Percentiles rank a stretch among this genome's conserved stretches.
phyloP scores from a whole-genome alignment of 2,888 invertebrate species.

The Tipula vernalis region DNA sequence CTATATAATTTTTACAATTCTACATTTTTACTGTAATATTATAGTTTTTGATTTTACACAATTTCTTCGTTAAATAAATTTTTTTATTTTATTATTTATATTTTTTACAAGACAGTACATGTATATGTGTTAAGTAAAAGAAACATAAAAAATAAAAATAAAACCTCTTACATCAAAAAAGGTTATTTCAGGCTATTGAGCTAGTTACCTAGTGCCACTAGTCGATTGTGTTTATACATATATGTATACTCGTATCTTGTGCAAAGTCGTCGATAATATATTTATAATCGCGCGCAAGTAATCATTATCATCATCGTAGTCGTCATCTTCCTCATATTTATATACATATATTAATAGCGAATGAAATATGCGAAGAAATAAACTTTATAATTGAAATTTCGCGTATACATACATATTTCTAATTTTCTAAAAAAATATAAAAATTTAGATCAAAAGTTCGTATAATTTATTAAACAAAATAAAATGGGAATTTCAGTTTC shows the following conservation, averaged over 20 bases:
- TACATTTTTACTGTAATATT: not conserved
- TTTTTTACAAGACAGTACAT: not conserved
- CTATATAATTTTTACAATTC: not conserved
- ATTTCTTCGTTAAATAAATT: not conserved
- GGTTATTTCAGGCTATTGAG: slow-evolving; percentile 32
- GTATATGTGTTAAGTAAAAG: not conserved
- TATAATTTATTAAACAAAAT: not conserved
- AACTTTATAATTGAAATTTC: not conserved
- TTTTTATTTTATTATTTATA: not conserved
- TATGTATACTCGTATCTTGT: not conserved
- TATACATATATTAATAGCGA: not conserved
- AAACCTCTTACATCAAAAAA: slow-evolving; percentile 14
- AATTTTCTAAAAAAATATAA: not conserved
- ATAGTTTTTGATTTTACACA: not conserved
- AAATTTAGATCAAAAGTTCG: slow-evolving; percentile 7
- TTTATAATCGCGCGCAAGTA: not conserved
- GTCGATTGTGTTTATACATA: slow-evolving; percentile 11
- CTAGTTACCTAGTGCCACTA: slow-evolving; percentile 32
- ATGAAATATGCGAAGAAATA: not conserved
- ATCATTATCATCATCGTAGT: not conserved
- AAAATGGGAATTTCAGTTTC: not conserved
- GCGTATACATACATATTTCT: not conserved
- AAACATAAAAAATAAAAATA: not conserved
- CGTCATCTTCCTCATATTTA: not conserved
- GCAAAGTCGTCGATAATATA: slow-evolving; percentile 10